These are phyloP conservation scores for Montipora efflorescens DNA, from an alignment of 64 coral and sea anemone species.

Conservation along the genomic window DNA sequence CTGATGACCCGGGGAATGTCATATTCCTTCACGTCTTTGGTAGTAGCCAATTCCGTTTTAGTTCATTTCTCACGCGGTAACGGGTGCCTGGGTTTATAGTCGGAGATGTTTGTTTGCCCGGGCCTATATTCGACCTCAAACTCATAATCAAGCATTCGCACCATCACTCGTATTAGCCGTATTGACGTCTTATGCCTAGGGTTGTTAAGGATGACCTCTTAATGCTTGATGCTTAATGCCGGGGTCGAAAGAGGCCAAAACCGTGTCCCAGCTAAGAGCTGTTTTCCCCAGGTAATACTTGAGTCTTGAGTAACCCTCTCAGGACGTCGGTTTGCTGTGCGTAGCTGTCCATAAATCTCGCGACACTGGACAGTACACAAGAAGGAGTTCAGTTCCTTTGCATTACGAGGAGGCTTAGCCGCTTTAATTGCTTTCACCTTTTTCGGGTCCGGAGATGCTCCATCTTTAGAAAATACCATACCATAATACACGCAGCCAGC, in stretches of 20 bases:
- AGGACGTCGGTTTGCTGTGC: background rate
- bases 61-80: background rate
- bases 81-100: slow-evolving; percentile 42
- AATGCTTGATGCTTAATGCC: too few species aligned
- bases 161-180: slow-evolving; percentile 7
- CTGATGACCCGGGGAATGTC: background rate
- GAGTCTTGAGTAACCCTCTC: background rate
- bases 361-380: slow-evolving; percentile 17
- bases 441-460: too few species aligned
- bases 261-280: background rate
- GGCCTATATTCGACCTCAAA: slow-evolving; percentile 47
- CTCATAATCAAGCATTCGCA: slow-evolving; percentile 31
- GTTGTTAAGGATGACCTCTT: slow-evolving; percentile 36
- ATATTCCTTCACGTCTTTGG: slow-evolving; percentile 11
- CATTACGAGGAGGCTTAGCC: slow-evolving; percentile 12
- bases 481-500: too few species aligned
- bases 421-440: slow-evolving; percentile 5
- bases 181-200: slow-evolving; percentile 18
- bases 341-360: slow-evolving; percentile 27
- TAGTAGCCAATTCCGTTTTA: slow-evolving; percentile 24
- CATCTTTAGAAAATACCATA: too few species aligned
- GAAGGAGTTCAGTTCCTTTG: slow-evolving; percentile 43
- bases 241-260: slow-evolving; percentile 14
- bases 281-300: background rate
- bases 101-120: slow-evolving; percentile 28